Percentiles rank a stretch among this genome's conserved stretches.
These are phyloP conservation scores for Eueides isabella DNA, from an alignment of 1,140 invertebrate genomes.

Conservation along the genomic window DNA sequence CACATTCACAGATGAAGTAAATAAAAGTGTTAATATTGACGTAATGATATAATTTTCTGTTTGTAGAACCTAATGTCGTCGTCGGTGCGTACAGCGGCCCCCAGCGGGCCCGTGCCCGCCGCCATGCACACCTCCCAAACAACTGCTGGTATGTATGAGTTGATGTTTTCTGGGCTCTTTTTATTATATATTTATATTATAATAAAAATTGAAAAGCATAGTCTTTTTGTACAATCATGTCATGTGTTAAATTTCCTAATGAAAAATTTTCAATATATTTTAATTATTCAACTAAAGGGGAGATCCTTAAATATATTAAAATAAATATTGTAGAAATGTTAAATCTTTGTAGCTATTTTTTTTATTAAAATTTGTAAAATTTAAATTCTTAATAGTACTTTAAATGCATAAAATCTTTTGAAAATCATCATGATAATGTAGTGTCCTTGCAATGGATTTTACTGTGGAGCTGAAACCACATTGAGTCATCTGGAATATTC, in stretches of 20 bases:
- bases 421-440: conserved; percentile 2
- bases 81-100: conserved; percentile 69
- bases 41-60: conserved; percentile 6
- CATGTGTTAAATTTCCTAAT: neutral
- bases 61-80: conserved; percentile 68
- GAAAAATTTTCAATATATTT: neutral
- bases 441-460: conserved; percentile 9
- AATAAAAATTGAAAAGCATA: too few relatives aligned
- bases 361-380: neutral
- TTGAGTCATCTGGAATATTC: conserved; percentile 15
- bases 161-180: too few relatives aligned
- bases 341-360: neutral
- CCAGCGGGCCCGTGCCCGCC: conserved; percentile 52
- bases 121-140: conserved; percentile 73
- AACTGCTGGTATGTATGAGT: conserved; percentile 48
- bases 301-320: neutral
- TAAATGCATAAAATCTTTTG: conserved; percentile 1
- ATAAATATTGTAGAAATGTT: neutral
- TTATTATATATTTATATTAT: too few relatives aligned
- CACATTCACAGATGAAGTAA: too few relatives aligned
- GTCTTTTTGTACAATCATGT: neutral
- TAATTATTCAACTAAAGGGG: too few relatives aligned
- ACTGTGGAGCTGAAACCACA: neutral
- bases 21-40: too few relatives aligned
- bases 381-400: neutral